Base-by-base conservation (phyloP, 2,113 vertebrate species). In the Sander vitreus region DNA sequence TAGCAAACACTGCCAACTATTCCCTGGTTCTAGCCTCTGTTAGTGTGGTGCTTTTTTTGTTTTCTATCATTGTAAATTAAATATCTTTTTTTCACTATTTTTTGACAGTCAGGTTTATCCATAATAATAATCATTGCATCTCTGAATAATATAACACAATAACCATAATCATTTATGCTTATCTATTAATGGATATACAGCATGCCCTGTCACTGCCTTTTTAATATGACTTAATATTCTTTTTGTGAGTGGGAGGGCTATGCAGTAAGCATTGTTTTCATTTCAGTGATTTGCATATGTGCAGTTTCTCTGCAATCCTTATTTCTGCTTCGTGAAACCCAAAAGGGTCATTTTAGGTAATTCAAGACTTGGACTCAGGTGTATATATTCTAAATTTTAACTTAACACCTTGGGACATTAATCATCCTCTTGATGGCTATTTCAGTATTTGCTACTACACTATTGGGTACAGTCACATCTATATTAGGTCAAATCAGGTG, bases 221-320 rank as follows among this genome's bases (percentile, higher is more conserved):
- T 33, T 33, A 33, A 33, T 39, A 11, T 8, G 21, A 55, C 55
- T 70, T 3, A 9, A 16, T 70, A 70, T 54, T n/a, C 50, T 10
- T 23, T 51, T 43, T 4, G 30, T 55, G 33, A 55, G 21, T 54
- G 67, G 30, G 51, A 70, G 53, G 27, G 21, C 33, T 70, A 30
- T 14, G 9, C 47, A 7, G 6, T 21, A 74, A 51, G 2, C 36
- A 51, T 16, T 57, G 1, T 33, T 60, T 36, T 33, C 8, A 62
- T 50, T 63, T 50, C 36, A 27, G 10, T 45, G 19, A 62, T 75
- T 53, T 63, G 47, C 59, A 74, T 12, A 36, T 23, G 10, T 73
- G 27, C 57, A 60, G 71, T 33, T 62, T 23, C 47, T 63, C 72
- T 63, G 72, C 14, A 13, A 13, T 63, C 27, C 45, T 13, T 36